Evolutionary conservation across 1,140 invertebrate genomes (phyloP).

Genomic region (Drosophila varians): DNA sequence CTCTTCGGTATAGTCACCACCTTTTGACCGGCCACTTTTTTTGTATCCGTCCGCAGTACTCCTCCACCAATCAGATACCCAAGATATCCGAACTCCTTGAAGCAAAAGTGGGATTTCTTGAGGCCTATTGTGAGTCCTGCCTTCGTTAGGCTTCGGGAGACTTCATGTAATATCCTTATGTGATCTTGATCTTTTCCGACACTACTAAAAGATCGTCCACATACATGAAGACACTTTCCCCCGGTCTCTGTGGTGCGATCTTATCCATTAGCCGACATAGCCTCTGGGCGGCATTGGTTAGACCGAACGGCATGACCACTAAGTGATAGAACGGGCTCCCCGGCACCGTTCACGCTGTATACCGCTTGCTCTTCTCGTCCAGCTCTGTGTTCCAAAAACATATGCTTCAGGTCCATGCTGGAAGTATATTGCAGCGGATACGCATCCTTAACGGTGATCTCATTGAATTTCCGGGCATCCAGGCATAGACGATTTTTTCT

Average conservation of each 20-base stretch:
- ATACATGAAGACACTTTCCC: slow-evolving; percentile 54
- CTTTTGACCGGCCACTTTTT: slow-evolving; percentile 22
- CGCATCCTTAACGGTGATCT: neutral
- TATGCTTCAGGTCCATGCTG: neutral
- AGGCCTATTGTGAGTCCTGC: slow-evolving; percentile 83
- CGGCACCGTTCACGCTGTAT: slow-evolving; percentile 4
- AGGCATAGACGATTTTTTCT: slow-evolving; percentile 2
- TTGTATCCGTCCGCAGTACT: slow-evolving; percentile 25
- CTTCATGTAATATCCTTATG: neutral
- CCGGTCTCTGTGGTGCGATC: neutral
- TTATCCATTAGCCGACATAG: too few relatives aligned
- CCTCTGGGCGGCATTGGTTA: slow-evolving; percentile 4
- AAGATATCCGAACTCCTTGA: slow-evolving; percentile 39
- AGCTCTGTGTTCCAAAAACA: slow-evolving; percentile 1
- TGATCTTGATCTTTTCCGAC: slow-evolving; percentile 24
- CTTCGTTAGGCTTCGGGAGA: neutral
- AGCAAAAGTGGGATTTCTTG: slow-evolving; percentile 83
- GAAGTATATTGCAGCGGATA: neutral
- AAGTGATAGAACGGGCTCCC: neutral
- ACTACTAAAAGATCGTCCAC: slow-evolving; percentile 64
- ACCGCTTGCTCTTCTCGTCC: neutral
- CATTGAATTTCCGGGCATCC: slow-evolving; percentile 1
- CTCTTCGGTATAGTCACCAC: slow-evolving; percentile 8
- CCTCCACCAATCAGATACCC: too few relatives aligned
- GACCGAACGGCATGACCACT: too few relatives aligned